A percentile compares a stretch with the other conserved stretches of the same genome.
phyloP scores from a whole-genome alignment of 2,888 invertebrate genomes.

The Callimorpha dominula region DNA sequence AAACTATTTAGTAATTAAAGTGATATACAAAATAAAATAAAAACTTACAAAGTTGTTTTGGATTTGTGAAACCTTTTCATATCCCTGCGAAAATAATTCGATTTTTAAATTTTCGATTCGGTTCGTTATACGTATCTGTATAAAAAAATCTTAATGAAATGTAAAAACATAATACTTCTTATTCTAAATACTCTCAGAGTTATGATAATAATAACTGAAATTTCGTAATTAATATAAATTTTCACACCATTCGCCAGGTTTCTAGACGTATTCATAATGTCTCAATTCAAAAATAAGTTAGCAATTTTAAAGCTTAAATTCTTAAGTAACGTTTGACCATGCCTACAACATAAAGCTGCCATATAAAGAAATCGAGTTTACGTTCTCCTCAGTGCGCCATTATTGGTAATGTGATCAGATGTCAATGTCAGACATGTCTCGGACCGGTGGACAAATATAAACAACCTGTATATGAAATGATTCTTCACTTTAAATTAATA shows the following conservation, averaged over 20 bases:
- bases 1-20: too few relatives aligned
- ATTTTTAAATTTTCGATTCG: too few relatives aligned
- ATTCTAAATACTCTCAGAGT: too few relatives aligned
- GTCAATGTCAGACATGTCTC: constrained; percentile 70
- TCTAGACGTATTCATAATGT: not conserved
- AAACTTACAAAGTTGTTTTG: too few relatives aligned
- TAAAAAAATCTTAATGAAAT: too few relatives aligned
- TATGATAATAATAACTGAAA: too few relatives aligned
- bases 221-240: too few relatives aligned
- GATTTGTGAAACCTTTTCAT: too few relatives aligned
- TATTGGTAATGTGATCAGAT: constrained; percentile 67
- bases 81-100: too few relatives aligned
- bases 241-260: not conserved
- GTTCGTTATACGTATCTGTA: too few relatives aligned
- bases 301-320: constrained; percentile 6
- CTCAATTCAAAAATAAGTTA: constrained; percentile 6
- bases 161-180: too few relatives aligned
- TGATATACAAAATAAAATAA: too few relatives aligned
- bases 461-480: constrained; percentile 26
- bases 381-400: constrained; percentile 73
- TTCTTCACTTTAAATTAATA: constrained; percentile 10
- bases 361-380: constrained; percentile 75
- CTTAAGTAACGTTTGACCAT: constrained; percentile 24
- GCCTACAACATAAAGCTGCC: constrained; percentile 54
- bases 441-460: constrained; percentile 38